Evolutionary conservation across 92 coral and sea anemone genomes (phyloP), one percentile per base, ranked within the genome.

Genomic region (Palythoa grandiflora): DNA sequence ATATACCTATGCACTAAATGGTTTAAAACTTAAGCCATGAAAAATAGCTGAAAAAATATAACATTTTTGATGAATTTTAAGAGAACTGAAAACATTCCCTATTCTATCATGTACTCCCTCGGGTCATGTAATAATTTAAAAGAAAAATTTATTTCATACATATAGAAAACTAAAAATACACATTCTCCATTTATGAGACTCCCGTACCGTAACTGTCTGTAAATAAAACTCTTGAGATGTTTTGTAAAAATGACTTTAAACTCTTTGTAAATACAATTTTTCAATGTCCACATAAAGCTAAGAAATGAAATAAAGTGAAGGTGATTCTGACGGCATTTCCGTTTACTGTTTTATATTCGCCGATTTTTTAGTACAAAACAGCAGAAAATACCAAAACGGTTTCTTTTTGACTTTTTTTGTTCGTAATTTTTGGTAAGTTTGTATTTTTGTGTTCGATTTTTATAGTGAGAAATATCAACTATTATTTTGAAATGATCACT

Each of bases 351-450:
- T 48, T 76, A 50, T 76, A 17, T 76, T 50, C 39, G 1, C 9
- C n/a, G 11, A 40, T 11, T 47, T 47, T 10, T 48, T 15, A 39
- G 14, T 20, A 20, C 61, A 50, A 50, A 60, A 16, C 59, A 6
- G 12, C 3, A 9, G 73, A 81, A 81, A 71, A 19, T n/a, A 19
- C 40, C 53, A 81, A 61, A 66, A 81, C 86, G 75, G 86, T 53
- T 77, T 48, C 48, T 48, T 44, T 53, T 68, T 38, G 19, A n/a
- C 61, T 48, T 81, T 81, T 68, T 50, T 47, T 35, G 5, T 77
- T 76, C 63, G 35, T 19, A 0, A 15, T 21, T 39, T 20, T 47
- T 12, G 35, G 40, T 13, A 74, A 19, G 20, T 21, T 65, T 65
- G 61, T 13, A 16, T 57, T 48, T 81, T 81, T 81, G 86, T 66